Conservation (phyloP, 2,888 invertebrate genomes). For the Aspidiotus destructor region DNA sequence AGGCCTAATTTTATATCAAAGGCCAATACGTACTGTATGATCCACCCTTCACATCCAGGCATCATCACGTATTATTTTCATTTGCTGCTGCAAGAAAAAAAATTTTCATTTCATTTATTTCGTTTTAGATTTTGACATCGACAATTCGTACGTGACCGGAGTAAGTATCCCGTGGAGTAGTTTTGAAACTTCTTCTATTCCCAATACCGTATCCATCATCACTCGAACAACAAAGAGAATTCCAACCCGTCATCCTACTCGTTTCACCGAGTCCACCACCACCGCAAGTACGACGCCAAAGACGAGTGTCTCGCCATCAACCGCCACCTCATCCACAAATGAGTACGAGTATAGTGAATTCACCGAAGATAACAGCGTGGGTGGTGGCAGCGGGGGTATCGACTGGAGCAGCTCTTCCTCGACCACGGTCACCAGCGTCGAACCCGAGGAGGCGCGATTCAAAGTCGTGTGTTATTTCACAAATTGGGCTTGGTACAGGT, state of each 20-base stretch:
- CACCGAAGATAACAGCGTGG: constrained; percentile 3
- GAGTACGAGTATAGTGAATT: constrained; percentile 17
- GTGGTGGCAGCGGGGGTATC: neutral
- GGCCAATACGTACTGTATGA: no score
- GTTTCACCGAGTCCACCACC: constrained; percentile 34
- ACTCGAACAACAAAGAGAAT: constrained; percentile 34
- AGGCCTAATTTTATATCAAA: no score
- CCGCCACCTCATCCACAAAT: constrained; percentile 23
- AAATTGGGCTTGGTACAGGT: constrained; percentile 83
- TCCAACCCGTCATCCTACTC: constrained; percentile 35
- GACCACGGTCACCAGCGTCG: neutral
- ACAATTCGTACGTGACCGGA: neutral
- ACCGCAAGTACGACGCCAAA: constrained; percentile 38
- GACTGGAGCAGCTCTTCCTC: constrained; percentile 8
- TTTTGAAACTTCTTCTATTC: neutral
- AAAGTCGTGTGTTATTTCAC: constrained; percentile 87
- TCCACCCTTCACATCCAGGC: no score
- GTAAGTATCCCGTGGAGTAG: neutral
- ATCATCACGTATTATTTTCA: no score
- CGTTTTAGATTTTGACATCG: neutral
- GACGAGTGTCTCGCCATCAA: constrained; percentile 34
- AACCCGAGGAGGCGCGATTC: constrained; percentile 43
- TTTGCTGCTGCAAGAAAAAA: no score
- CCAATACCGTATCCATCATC: constrained; percentile 9
- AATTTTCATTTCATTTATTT: no score